A percentile compares a stretch with the other conserved stretches of the same genome.
Conservation (phyloP, 2,888 invertebrate species). For the Seira ritae region DNA sequence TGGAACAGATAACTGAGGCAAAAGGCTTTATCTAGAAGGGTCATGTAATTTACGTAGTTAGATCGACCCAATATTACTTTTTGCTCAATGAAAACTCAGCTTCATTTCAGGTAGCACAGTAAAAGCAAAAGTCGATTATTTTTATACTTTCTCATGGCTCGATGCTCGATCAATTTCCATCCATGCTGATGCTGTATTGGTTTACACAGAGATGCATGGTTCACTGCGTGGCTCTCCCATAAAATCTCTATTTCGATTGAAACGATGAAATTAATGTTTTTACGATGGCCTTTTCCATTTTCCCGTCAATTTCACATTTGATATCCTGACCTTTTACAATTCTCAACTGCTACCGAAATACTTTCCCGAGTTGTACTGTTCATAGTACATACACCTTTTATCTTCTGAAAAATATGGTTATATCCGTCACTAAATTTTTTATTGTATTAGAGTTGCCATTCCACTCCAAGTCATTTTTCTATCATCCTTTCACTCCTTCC, state of each 20-base stretch:
- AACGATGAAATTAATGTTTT: conserved; percentile 25
- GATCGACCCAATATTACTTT: too few species aligned
- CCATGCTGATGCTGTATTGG: too few species aligned
- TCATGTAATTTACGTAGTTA: too few species aligned
- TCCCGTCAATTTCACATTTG: conserved; percentile 16
- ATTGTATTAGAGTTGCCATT: not conserved
- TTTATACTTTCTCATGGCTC: too few species aligned
- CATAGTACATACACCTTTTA: not conserved
- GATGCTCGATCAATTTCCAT: too few species aligned
- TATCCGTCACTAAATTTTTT: not conserved
- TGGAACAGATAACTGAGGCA: too few species aligned
- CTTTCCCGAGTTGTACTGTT: not conserved
- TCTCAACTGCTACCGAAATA: not conserved
- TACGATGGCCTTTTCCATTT: conserved; percentile 27
- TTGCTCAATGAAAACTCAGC: too few species aligned
- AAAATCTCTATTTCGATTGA: conserved; percentile 40
- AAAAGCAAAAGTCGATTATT: too few species aligned
- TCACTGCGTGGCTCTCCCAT: not conserved
- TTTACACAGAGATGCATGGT: not conserved
- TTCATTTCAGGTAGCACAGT: too few species aligned
- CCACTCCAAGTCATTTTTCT: not conserved
- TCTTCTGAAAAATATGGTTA: not conserved
- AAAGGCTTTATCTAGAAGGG: too few species aligned
- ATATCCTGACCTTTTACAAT: conserved; percentile 26
- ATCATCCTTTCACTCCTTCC: not conserved